Evolutionary conservation across 2,797 vertebrate species (phyloP).

Genomic region (Acrocephalus scirpaceus): DNA sequence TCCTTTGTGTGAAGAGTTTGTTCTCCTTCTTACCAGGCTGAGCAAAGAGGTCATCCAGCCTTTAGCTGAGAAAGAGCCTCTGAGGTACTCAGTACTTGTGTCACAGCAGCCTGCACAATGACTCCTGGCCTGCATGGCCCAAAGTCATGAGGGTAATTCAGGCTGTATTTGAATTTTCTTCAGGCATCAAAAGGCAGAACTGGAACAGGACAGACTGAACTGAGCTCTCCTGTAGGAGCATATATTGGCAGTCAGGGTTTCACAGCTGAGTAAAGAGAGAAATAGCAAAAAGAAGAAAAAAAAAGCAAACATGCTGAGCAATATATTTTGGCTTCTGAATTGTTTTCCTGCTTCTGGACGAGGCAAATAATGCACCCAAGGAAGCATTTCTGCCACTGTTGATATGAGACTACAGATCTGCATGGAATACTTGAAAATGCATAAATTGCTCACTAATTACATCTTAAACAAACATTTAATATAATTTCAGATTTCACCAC

Average conservation of each 20-base stretch:
- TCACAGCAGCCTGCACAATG: neutral
- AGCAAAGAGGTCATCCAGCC: neutral
- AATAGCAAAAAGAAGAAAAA: neutral
- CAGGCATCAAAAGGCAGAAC: neutral
- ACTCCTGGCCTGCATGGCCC: neutral
- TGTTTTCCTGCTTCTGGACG: neutral
- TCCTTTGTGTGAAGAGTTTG: neutral
- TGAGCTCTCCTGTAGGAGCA: neutral
- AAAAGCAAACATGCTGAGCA: neutral
- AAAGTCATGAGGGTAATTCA: neutral
- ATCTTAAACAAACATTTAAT: conserved; percentile 44
- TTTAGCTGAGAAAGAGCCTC: neutral
- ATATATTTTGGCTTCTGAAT: neutral
- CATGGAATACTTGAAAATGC: conserved; percentile 19
- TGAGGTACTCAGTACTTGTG: neutral
- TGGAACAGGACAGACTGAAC: neutral
- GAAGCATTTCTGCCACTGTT: neutral
- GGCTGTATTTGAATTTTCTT: neutral
- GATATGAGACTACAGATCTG: neutral
- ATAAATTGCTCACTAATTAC: conserved; percentile 37
- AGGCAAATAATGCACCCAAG: neutral
- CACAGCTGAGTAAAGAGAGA: neutral
- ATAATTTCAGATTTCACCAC: conserved; percentile 46
- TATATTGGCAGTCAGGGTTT: neutral
- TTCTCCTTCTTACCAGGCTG: neutral